Evolutionary conservation across 2,888 invertebrate species (phyloP), one percentile per base, ranked within the genome.

Genomic region (Hyalella azteca): DNA sequence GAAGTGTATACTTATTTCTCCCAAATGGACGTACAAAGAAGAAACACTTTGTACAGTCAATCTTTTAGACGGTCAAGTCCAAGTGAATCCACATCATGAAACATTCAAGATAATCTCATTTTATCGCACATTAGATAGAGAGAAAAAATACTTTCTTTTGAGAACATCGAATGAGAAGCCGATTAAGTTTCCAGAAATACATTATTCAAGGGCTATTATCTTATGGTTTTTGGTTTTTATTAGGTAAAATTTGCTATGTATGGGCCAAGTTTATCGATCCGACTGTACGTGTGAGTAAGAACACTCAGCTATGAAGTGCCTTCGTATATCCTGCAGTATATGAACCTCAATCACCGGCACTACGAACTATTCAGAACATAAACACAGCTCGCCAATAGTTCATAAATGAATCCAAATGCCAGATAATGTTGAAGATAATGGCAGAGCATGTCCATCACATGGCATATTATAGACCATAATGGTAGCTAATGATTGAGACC

Each of bases 401-500:
- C 66, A 66, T 66, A 66, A 66, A 66, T 66, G 66, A 66, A 66
- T 66, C 66, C 66, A 36, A 66, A 66, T 66, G 66, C 66, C 36
- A 36, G 66, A 66, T 66, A 66, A 66, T 66, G 66, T 66, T 66
- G 36, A 66, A 29, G 66, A 66, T 66, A 66, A 66, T 66, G 39
- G 66, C 66, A 66, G 66, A 66, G 36, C 66, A 36, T 66, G 66
- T 66, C 32, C 66, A 66, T 66, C 15, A 36, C 29, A 36, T 19
- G n/a, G 22, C 36, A 36, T 66, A 66, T 66, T 66, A 66, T 66
- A 66, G 66, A 19, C n/a, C 11, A 36, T 66, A 66, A 66, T 66
- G 66, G 36, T 66, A 66, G 29, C 66, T 66, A 66, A 66, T 66
- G 66, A 66, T 36, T 32, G 19, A 36, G 66, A 66, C 66, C 66